These are phyloP conservation scores for Lucilia sericata DNA, from an alignment of 1,140 invertebrate genomes.

Conservation along the genomic window DNA sequence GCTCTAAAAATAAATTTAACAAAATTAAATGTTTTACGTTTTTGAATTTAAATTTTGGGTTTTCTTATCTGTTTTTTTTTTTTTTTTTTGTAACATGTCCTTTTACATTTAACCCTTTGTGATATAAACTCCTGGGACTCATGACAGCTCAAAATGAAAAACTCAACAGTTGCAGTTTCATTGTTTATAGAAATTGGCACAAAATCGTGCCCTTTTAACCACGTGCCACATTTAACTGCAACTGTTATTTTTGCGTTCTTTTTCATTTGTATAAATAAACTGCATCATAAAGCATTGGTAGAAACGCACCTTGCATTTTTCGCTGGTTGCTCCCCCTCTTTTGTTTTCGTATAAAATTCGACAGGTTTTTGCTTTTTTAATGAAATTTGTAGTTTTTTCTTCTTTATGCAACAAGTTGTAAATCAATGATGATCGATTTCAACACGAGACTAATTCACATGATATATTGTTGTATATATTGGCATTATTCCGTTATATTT, in stretches of 20 bases:
- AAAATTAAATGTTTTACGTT: too few species aligned
- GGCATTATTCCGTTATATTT: neutral
- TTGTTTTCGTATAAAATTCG: conserved; percentile 22
- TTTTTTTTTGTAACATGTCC: neutral
- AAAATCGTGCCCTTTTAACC: conserved; percentile 37
- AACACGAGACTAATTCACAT: conserved; percentile 42
- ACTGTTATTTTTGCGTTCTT: conserved; percentile 24
- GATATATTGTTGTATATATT: conserved; percentile 24
- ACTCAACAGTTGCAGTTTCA: conserved; percentile 18
- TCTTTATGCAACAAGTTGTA: conserved; percentile 36
- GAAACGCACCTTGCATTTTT: conserved; percentile 38
- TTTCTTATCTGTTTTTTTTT: neutral
- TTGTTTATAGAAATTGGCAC: conserved; percentile 26
- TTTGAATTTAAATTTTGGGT: neutral
- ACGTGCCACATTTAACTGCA: conserved; percentile 35
- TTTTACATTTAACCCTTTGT: neutral
- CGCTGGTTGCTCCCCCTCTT: neutral
- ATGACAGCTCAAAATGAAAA: neutral
- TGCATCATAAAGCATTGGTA: conserved; percentile 31
- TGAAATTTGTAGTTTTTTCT: too few species aligned
- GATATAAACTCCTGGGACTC: neutral
- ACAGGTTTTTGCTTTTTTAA: conserved; percentile 28
- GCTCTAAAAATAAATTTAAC: too few species aligned
- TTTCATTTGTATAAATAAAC: neutral
- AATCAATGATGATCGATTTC: conserved; percentile 43